Evolutionary conservation across 2,888 invertebrate species (phyloP).

Genomic region (Idaea aversata): DNA sequence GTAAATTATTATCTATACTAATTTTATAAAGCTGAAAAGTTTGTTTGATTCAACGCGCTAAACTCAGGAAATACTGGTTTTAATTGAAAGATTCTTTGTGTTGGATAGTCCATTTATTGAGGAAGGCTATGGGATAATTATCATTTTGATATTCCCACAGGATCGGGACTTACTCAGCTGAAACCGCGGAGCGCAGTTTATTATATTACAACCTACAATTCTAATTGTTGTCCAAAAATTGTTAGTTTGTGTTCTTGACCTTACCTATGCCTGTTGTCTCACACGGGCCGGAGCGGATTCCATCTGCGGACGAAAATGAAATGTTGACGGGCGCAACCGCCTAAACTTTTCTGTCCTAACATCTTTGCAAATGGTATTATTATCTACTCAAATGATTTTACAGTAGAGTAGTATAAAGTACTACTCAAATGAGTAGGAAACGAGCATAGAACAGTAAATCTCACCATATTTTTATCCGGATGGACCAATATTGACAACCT

Average conservation of each 20-base stretch:
- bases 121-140: too few species aligned
- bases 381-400: not conserved
- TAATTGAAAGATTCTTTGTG: too few species aligned
- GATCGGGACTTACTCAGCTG: too few species aligned
- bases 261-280: conserved; percentile 64
- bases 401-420: not conserved
- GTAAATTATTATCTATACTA: too few species aligned
- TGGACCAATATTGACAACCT: conserved; percentile 98
- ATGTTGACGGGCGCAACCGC: conserved; percentile 77
- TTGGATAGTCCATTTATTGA: too few species aligned
- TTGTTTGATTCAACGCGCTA: too few species aligned
- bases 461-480: conserved; percentile 96
- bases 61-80: too few species aligned
- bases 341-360: conserved; percentile 55
- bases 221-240: not conserved
- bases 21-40: too few species aligned
- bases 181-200: too few species aligned
- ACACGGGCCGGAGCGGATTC: conserved; percentile 53
- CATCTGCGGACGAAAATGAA: conserved; percentile 79
- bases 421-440: not conserved
- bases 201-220: too few species aligned
- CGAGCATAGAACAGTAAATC: conserved; percentile 20
- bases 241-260: conserved; percentile 32
- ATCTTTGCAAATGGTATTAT: conserved; percentile 14
- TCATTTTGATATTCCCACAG: too few species aligned